phyloP scores from a whole-genome alignment of 2,797 vertebrate species.

The Antrozous pallidus region DNA sequence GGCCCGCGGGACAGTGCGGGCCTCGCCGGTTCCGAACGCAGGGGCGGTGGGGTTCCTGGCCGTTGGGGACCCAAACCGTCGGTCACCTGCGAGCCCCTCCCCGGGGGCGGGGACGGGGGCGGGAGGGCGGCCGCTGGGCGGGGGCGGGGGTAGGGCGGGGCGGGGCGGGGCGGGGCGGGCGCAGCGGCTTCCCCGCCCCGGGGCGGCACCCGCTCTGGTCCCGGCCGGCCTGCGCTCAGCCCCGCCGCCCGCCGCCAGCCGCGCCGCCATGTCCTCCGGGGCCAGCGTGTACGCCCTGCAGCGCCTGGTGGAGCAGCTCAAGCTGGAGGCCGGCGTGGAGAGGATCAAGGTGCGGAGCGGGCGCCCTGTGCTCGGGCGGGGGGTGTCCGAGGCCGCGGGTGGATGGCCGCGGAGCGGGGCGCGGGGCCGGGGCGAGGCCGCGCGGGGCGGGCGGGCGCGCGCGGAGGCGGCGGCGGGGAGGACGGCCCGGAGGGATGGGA shows the following conservation, averaged over 20 bases:
- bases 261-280: slow-evolving; percentile 88
- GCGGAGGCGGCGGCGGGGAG: background rate
- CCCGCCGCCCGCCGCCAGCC: background rate
- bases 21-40: fast-evolving
- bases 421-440: background rate
- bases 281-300: slow-evolving; percentile 88
- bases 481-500: background rate
- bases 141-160: fast-evolving
- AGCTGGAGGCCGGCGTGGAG: slow-evolving; percentile 91
- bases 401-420: background rate
- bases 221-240: background rate
- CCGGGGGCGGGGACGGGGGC: background rate
- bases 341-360: slow-evolving; percentile 89
- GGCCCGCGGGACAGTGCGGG: too few relatives aligned
- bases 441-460: background rate
- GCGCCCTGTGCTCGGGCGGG: background rate
- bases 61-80: fast-evolving
- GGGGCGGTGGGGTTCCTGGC: fast-evolving
- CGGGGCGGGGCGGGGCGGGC: slow-evolving; percentile 21
- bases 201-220: background rate
- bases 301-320: slow-evolving; percentile 92
- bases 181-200: slow-evolving; percentile 40
- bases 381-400: too few relatives aligned
- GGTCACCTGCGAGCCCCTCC: fast-evolving
- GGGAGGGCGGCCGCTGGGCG: background rate